Evolutionary conservation across 2,797 vertebrate genomes (phyloP), one percentile per base, ranked within the genome.

Genomic region (Menidia menidia): DNA sequence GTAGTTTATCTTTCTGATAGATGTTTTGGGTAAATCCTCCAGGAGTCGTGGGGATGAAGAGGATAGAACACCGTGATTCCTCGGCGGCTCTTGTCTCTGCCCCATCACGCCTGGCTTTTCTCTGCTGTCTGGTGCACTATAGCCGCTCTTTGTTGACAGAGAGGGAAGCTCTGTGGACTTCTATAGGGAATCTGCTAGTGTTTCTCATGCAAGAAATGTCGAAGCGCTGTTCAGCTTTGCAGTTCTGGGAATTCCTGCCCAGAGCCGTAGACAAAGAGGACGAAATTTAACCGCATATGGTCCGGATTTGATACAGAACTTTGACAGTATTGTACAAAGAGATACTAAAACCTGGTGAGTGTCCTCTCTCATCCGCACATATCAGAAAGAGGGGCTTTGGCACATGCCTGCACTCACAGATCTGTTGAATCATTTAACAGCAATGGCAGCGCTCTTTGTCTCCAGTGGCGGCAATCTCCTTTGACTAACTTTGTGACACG

Each of bases 401-500:
- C 33, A 52, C 31, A 55, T 13, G n/a, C 5, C 4, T 7, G 11
- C 10, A 45, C 59, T 6, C 35, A 30, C 12, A 33, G 16, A 3
- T 15, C n/a, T 16, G 16, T 8, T 47, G 13, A 2, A n/a, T 48
- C 15, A 2, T n/a, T 55, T 48, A 64, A 61, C 44, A 59, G 42
- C 32, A n/a, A 33, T 1, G 1, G 43, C 57, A 58, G 51, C 3
- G n/a, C 50, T 59, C 25, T 13, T 19, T 6, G 35, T 64, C 48
- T 75, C 10, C 11, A 41, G 51, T 18, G 6, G 56, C 31, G 33
- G 60, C 59, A 77, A 75, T 82, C 71, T 64, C 53, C 42, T 68
- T 52, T 69, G 75, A 84, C 66, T 81, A 78, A 81, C 75, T 85
- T 86, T 84, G 64, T 81, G 79, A 84, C 81, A 86, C 78, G 82